Evolutionary conservation across 2,888 invertebrate genomes (phyloP), one percentile per base, ranked within the genome.

Genomic region (Sialis lutaria): DNA sequence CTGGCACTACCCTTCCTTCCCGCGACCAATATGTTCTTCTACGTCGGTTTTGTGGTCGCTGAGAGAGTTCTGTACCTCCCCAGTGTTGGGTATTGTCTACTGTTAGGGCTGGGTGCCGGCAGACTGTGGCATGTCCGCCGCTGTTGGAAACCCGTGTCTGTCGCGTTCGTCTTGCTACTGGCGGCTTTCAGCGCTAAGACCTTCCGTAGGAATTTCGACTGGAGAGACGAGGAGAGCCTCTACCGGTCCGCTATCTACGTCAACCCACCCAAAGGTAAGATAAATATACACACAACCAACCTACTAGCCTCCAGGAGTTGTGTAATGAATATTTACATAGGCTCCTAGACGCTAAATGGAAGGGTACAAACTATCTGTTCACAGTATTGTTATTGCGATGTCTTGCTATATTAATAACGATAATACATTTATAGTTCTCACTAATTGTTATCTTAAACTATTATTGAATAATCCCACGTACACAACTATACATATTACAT

Each of bases 31-130:
- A 70, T 95, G 57, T 82, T 96, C 67, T 93, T 95, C 72, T 95
- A 96, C 67, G 96, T 97, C 50, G 97, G 97, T 44, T 97, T 97
- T 67, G 96, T 97, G 55, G 86, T 96, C 48, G 97, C 96, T 50
- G 97, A 97, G 69, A 76, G 96, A 53, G 83, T 96, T 54, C 74
- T 97, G 53, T 97, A 96, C 69, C 77, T 96, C 64, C 95, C 96
- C 45, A 93, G 92, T 69, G 88, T 95, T 60, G 96, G 95, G 46
- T 88, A 85, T 67, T 95, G 93, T 68, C 74, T 96, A 57, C 70
- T 95, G 53, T 71, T 93, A 50, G 92, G 86, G 46, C 68, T 82
- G 55, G 85, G 87, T 39, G 70, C 77, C 51, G 72, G 73, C 39
- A 69, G 67, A 53, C 67, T 77, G 49, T 74, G 72, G 72, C 64